These are phyloP conservation scores for Neodiprion fabricii DNA, from an alignment of 1,140 invertebrate genomes.

Conservation along the genomic window DNA sequence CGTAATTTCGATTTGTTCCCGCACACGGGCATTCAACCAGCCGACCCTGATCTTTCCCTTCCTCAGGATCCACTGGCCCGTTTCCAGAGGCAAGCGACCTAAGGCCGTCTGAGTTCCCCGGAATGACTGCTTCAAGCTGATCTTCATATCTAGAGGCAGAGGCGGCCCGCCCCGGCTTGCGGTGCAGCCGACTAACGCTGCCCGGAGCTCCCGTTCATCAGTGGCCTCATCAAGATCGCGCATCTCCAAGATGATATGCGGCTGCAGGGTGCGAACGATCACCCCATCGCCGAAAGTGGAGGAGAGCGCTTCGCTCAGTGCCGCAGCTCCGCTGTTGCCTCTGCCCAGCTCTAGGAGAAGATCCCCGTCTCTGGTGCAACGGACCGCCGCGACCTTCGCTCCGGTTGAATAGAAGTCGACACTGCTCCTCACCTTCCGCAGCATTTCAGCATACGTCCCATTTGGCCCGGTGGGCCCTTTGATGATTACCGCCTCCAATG, in stretches of 20 bases:
- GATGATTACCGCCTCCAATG: neutral
- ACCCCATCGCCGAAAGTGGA: neutral
- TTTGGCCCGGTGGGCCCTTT: neutral
- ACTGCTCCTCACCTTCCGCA: neutral
- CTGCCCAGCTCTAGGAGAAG: neutral
- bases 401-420: neutral
- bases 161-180: too few species aligned
- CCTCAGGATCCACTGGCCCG: constrained; percentile 8
- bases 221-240: too few species aligned
- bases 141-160: too few species aligned
- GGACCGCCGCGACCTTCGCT: neutral
- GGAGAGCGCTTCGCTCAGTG: neutral
- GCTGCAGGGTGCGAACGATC: neutral
- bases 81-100: neutral
- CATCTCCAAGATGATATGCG: too few species aligned
- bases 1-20: neutral
- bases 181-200: too few species aligned
- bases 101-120: constrained; percentile 11
- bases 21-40: constrained; percentile 25
- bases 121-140: neutral
- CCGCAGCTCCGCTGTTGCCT: neutral
- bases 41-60: constrained; percentile 25
- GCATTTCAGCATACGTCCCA: constrained; percentile 1
- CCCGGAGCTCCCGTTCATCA: too few species aligned
- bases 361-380: constrained; percentile 2